Base-by-base conservation (phyloP, 2,113 vertebrate species). In the Pao palembangensis region DNA sequence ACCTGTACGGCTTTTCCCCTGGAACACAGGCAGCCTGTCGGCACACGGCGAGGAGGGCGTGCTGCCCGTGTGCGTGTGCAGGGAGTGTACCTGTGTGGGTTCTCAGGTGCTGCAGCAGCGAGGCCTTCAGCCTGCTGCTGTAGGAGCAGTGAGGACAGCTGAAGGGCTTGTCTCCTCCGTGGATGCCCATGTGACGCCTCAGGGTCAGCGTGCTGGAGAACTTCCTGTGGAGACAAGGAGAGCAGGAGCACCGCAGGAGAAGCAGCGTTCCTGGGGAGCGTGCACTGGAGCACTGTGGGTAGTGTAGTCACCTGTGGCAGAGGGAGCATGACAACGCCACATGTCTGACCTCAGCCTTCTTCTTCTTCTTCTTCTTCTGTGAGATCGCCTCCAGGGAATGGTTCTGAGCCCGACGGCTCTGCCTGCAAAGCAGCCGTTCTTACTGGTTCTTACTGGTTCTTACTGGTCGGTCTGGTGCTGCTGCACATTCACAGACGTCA, bases 1-100 rank as follows among this genome's bases (percentile, higher is more conserved):
- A 90, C 52, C 74, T 87, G 79, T 84, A 88, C 1, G 89, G 87
- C 52, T 87, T 91, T 75, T 93, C 61, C 5, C 91, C 93, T 90
- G 84, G 21, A 42, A 34, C 20, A 70, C 48, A 51, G 34, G 21
- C 54, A 28, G 31, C 4, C 16, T 1, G 10, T 47, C 44, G n/a
- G 15, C 5, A 49, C 16, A 54, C 51, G 28, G 18, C 8, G 13
- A 15, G 19, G 41, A n/a, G 51, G 17, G 38, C 16, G 21, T 47
- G 25, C n/a, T 19, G 16, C 46, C 34, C 50, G 44, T 58, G 15
- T 47, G 16, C 16, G 11, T 51, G 55, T 51, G 55, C n/a, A 21
- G 23, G 31, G 19, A 8, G 46, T 44, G 47, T 61, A 79, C 87
- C 84, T 79, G 88, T 83, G 58, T 88, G 81, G 1, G 87, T 78